Evolutionary conservation across 1,140 invertebrate genomes (phyloP).

Genomic region (Leptinotarsa texana): DNA sequence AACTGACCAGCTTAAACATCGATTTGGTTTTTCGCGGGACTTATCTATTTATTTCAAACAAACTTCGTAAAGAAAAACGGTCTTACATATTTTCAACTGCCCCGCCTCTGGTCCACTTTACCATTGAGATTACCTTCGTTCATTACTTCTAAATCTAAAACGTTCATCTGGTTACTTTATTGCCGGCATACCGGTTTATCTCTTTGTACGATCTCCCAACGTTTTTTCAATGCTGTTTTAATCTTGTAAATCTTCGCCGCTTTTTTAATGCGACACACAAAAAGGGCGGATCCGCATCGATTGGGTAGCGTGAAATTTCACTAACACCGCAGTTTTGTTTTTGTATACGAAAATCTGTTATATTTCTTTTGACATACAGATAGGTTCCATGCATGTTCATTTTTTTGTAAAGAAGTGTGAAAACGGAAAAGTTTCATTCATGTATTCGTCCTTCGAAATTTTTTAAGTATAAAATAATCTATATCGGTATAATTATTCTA

Average conservation of each 20-base stretch:
- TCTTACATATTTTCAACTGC: not conserved
- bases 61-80: too few species aligned
- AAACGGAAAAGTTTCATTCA: too few species aligned
- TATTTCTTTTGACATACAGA: too few species aligned
- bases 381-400: too few species aligned
- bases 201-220: not conserved
- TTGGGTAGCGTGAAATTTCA: not conserved
- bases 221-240: not conserved
- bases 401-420: too few species aligned
- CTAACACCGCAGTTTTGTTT: not conserved
- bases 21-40: too few species aligned
- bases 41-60: too few species aligned
- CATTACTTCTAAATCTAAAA: conserved; percentile 4
- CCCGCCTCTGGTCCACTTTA: not conserved
- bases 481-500: too few species aligned
- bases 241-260: conserved; percentile 2
- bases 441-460: too few species aligned
- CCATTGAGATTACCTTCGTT: conserved; percentile 2
- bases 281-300: conserved; percentile 4
- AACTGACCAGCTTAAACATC: too few species aligned
- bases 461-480: too few species aligned
- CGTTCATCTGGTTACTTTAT: conserved; percentile 5
- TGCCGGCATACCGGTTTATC: not conserved
- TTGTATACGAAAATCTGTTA: not conserved
- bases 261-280: not conserved